Evolutionary conservation across 2,113 vertebrate species (phyloP).

Genomic region (Helogale parvula): DNA sequence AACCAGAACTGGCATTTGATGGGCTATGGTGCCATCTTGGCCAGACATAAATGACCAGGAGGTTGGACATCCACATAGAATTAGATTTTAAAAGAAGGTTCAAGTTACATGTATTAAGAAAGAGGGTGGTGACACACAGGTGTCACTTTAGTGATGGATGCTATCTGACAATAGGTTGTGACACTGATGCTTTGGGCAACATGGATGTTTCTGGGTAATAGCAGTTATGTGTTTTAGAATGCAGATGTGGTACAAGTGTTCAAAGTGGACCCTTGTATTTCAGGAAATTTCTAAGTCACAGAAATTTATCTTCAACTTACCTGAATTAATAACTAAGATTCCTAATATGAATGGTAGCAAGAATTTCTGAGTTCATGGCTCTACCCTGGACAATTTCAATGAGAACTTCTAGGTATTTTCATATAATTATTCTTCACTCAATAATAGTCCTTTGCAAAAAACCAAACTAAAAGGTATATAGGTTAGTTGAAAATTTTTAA

Average conservation of each 20-base stretch:
- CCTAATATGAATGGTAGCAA: background rate
- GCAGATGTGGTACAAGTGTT: background rate
- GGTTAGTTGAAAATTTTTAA: background rate
- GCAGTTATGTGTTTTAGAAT: background rate
- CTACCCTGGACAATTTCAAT: background rate
- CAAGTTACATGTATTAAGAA: background rate
- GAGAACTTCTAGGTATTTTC: background rate
- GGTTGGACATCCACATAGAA: background rate
- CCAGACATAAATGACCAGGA: background rate
- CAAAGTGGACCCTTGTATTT: background rate
- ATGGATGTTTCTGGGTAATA: background rate
- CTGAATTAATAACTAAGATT: conserved; percentile 31
- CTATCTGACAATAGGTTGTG: background rate
- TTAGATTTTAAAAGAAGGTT: rapidly evolving
- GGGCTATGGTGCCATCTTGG: background rate
- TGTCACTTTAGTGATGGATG: background rate
- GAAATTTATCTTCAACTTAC: background rate
- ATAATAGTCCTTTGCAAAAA: background rate
- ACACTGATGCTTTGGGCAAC: background rate
- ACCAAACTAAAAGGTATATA: background rate
- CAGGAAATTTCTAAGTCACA: background rate
- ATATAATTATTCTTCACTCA: background rate
- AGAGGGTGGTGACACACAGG: rapidly evolving
- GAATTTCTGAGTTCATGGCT: background rate
- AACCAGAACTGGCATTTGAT: background rate